These are phyloP conservation scores for Cerastoderma edule DNA, from an alignment of 2,888 invertebrate genomes.

Conservation along the genomic window DNA sequence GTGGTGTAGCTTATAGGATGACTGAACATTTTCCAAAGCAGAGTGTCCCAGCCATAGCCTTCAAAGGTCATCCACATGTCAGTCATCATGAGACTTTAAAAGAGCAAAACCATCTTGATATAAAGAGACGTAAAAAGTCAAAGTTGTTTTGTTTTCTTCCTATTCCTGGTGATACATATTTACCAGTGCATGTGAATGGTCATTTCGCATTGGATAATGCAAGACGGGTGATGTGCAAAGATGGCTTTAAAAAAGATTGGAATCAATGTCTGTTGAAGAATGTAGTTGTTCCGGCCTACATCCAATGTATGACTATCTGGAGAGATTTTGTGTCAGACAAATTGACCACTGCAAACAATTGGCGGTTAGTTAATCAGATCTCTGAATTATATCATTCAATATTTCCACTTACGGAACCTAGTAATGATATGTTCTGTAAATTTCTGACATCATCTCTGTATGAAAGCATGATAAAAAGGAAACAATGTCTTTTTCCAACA, in stretches of 20 bases:
- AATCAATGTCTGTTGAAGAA: constrained; percentile 25
- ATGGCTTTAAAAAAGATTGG: constrained; percentile 31
- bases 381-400: constrained; percentile 9
- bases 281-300: constrained; percentile 22
- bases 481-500: constrained; percentile 14
- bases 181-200: constrained; percentile 73
- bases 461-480: background rate
- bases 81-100: too few relatives aligned
- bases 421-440: constrained; percentile 7
- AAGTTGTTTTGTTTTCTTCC: constrained; percentile 74
- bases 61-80: background rate
- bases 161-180: constrained; percentile 65
- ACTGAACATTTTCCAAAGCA: background rate
- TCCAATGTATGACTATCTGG: constrained; percentile 16
- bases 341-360: background rate
- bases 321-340: background rate
- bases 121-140: background rate
- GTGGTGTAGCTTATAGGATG: constrained; percentile 61
- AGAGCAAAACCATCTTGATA: background rate
- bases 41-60: background rate
- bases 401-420: constrained; percentile 16
- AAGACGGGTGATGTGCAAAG: constrained; percentile 56
- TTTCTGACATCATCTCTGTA: constrained; percentile 23
- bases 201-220: constrained; percentile 73
- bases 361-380: background rate